Percentiles rank a stretch among this genome's conserved stretches.
Conservation (phyloP, 2,888 invertebrate genomes). For the Parascotia fuliginaria region DNA sequence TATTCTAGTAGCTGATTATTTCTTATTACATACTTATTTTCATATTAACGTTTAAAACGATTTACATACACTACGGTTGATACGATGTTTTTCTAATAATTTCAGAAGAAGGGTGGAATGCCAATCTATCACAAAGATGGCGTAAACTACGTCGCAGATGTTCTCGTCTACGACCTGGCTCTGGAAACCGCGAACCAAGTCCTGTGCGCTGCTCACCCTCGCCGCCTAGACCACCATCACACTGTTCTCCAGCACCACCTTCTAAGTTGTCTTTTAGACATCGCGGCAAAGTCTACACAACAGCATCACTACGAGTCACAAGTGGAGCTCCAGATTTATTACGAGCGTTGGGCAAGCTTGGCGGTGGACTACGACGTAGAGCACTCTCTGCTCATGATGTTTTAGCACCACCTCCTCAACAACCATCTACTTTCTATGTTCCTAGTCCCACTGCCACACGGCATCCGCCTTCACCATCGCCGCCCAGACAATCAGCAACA, state of each 20-base stretch:
- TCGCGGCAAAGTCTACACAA: constrained; percentile 81
- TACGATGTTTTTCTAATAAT: constrained; percentile 36
- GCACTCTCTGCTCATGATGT: constrained; percentile 90
- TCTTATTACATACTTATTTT: neutral
- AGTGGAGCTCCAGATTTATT: constrained; percentile 88
- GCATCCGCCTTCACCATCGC: constrained; percentile 75
- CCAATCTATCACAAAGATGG: constrained; percentile 91
- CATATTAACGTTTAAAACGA: neutral
- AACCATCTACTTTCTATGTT: constrained; percentile 89
- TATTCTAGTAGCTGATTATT: neutral
- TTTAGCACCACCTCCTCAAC: constrained; percentile 83
- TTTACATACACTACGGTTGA: no score
- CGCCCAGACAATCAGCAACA: constrained; percentile 68
- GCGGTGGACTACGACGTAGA: constrained; percentile 88
- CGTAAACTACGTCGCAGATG: constrained; percentile 89
- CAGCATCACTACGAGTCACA: constrained; percentile 79
- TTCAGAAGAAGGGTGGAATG: constrained; percentile 91
- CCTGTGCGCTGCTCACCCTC: constrained; percentile 86
- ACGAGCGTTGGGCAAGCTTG: constrained; percentile 89
- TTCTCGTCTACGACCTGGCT: constrained; percentile 88
- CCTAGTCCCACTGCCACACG: constrained; percentile 86
- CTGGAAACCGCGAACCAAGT: constrained; percentile 83
- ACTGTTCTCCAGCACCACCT: constrained; percentile 80
- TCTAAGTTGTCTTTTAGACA: constrained; percentile 80
- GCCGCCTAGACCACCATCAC: constrained; percentile 78